Conservation (phyloP, 2,888 invertebrate species). For the Pediacus dermestoides region DNA sequence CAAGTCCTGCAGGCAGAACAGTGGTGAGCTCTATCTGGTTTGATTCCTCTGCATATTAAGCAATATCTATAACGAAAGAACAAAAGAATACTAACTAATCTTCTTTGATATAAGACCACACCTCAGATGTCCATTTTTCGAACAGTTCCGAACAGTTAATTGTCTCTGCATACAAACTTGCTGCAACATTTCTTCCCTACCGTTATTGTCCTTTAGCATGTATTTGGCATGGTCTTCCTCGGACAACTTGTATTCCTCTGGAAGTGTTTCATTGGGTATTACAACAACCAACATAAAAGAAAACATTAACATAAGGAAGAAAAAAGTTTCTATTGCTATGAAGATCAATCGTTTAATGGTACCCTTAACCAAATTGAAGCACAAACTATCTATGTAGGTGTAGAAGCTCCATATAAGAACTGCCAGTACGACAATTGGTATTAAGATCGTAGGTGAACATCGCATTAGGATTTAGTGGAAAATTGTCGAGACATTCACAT, state of each 20-base stretch:
- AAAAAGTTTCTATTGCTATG: no score
- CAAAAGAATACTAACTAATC: slow-evolving; percentile 8
- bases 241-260: slow-evolving; percentile 24
- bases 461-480: no score
- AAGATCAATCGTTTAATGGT: no score
- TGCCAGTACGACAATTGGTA: no score
- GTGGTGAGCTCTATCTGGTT: slow-evolving; percentile 41
- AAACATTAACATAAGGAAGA: slow-evolving; percentile 28
- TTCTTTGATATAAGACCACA: no score
- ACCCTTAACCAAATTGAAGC: no score
- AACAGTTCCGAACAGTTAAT: slow-evolving; percentile 76
- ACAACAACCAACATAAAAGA: slow-evolving; percentile 24
- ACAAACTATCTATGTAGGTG: no score
- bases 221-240: slow-evolving; percentile 15
- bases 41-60: slow-evolving; percentile 32
- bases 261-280: slow-evolving; percentile 20
- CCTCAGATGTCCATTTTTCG: slow-evolving; percentile 50
- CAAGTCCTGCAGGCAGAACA: slow-evolving; percentile 36
- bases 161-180: slow-evolving; percentile 33
- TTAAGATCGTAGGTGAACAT: no score
- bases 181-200: slow-evolving; percentile 20
- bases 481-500: no score
- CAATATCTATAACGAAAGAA: slow-evolving; percentile 33
- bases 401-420: no score
- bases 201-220: slow-evolving; percentile 13